Conservation (phyloP, 2,888 invertebrate species). For the Amiota minor region DNA sequence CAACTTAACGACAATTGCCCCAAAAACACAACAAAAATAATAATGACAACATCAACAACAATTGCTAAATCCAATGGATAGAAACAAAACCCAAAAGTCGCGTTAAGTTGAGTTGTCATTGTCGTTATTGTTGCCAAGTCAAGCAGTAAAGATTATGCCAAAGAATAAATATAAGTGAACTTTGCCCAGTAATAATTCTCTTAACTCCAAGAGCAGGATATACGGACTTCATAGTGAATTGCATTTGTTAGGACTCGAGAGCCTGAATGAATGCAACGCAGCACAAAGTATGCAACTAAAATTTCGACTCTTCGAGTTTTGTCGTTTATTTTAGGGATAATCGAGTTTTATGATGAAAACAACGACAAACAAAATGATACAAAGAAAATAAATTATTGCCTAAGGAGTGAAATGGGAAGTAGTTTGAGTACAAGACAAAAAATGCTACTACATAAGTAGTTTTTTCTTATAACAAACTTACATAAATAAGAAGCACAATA, state of each 20-base stretch:
- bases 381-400: neutral
- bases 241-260: neutral
- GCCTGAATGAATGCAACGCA: neutral
- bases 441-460: neutral
- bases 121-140: too few relatives aligned
- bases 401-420: too few relatives aligned
- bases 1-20: slow-evolving; percentile 6
- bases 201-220: too few relatives aligned
- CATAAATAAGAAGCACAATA: neutral
- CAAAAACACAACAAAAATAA: neutral
- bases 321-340: slow-evolving; percentile 3
- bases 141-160: too few relatives aligned
- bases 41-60: neutral
- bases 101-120: neutral
- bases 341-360: slow-evolving; percentile 27
- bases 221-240: neutral
- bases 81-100: neutral
- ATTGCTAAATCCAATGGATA: neutral
- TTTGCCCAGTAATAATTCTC: too few relatives aligned
- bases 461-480: neutral
- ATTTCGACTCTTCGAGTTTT: neutral
- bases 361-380: slow-evolving; percentile 21
- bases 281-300: neutral
- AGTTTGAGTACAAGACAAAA: neutral
- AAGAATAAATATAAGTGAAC: too few relatives aligned